phyloP scores from a whole-genome alignment of 1,140 invertebrate species.

The Prorops nasuta region DNA sequence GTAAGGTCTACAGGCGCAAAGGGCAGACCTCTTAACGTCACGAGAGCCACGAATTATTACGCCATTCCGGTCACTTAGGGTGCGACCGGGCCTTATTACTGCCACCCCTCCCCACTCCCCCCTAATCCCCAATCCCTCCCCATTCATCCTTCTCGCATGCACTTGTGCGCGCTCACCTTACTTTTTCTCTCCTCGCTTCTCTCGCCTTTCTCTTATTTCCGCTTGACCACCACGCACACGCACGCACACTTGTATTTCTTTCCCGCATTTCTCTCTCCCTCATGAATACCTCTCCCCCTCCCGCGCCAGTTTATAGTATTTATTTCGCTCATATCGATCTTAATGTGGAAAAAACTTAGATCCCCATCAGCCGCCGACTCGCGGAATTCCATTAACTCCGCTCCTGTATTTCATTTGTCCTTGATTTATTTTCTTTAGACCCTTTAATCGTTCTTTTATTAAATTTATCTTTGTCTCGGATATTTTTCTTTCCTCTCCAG shows the following conservation, averaged over 20 bases:
- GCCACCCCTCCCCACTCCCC: constrained; percentile 22
- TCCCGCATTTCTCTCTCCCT: no score
- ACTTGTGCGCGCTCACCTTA: no score
- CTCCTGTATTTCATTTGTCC: neutral
- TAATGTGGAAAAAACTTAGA: neutral
- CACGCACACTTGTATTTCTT: no score
- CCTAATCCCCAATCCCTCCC: neutral
- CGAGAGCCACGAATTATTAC: constrained; percentile 53
- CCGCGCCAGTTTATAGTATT: neutral
- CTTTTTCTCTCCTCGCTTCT: constrained; percentile 3
- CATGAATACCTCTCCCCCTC: neutral
- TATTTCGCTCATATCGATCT: neutral
- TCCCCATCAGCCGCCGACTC: neutral
- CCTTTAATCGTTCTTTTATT: neutral
- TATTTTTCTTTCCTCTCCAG: neutral
- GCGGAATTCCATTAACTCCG: neutral
- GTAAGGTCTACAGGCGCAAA: constrained; percentile 33
- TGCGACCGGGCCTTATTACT: constrained; percentile 50
- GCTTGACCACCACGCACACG: no score
- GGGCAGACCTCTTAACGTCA: constrained; percentile 53
- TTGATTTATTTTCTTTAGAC: neutral
- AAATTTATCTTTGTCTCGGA: constrained; percentile 1
- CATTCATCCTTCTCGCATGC: constrained; percentile 15
- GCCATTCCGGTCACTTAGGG: constrained; percentile 54
- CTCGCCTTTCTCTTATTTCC: constrained; percentile 8